Conservation (phyloP, 2,888 invertebrate genomes). For the Mythimna ferrago region DNA sequence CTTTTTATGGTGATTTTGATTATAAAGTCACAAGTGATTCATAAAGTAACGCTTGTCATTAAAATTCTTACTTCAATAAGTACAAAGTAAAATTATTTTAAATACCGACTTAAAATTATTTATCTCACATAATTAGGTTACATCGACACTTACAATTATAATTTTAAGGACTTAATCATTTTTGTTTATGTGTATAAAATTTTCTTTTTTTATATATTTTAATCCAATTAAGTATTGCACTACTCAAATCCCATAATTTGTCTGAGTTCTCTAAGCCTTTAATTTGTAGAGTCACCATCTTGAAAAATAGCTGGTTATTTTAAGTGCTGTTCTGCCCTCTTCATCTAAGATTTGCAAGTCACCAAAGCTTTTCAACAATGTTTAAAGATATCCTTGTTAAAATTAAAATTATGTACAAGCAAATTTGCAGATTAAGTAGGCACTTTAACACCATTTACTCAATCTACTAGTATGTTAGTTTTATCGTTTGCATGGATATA, state of each 20-base stretch:
- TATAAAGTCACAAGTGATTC: conserved; percentile 16
- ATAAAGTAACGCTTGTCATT: not conserved
- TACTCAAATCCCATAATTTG: not conserved
- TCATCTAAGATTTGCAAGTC: conserved; percentile 38
- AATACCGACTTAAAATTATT: too few relatives aligned
- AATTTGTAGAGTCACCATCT: conserved; percentile 37
- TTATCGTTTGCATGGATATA: not conserved
- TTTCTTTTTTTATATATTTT: too few relatives aligned
- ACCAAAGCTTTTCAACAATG: conserved; percentile 4
- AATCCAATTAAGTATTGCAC: not conserved
- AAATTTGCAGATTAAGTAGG: not conserved
- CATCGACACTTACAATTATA: not conserved
- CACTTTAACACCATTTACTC: not conserved
- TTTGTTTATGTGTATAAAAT: too few relatives aligned
- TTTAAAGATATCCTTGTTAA: conserved; percentile 8
- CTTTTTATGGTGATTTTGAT: conserved; percentile 33
- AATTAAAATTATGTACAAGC: not conserved
- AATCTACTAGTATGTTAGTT: not conserved
- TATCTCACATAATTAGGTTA: not conserved
- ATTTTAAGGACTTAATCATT: too few relatives aligned
- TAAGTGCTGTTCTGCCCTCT: conserved; percentile 26
- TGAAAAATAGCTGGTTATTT: conserved; percentile 25
- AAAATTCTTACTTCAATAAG: too few relatives aligned
- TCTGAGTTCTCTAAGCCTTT: not conserved
- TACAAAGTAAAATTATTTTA: not conserved